Percentiles rank a stretch among this genome's conserved stretches.
Conservation (phyloP, 2,888 invertebrate genomes). For the Ennomos quercinarius region DNA sequence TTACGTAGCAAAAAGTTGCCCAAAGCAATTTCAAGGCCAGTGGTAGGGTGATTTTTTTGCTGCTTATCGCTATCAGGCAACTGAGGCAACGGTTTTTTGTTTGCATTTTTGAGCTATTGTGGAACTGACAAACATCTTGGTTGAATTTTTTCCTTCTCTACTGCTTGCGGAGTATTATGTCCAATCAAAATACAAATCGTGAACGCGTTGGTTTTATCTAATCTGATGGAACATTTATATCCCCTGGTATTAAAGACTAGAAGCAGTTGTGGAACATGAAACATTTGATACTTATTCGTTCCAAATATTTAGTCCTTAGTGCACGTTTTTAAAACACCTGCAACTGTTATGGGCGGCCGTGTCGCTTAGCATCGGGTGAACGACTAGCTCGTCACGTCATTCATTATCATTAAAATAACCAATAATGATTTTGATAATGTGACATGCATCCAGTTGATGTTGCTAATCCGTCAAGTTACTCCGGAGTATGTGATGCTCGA, state of each 20-base stretch:
- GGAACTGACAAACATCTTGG: slow-evolving; percentile 32
- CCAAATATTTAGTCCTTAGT: slow-evolving; percentile 12
- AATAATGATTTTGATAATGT: slow-evolving; percentile 18
- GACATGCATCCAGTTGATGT: not conserved
- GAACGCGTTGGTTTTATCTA: slow-evolving; percentile 39
- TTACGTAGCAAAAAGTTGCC: slow-evolving; percentile 48
- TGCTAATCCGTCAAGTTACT: no score
- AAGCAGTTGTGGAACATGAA: slow-evolving; percentile 30
- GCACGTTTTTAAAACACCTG: no score
- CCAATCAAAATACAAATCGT: slow-evolving; percentile 21
- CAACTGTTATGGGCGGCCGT: no score
- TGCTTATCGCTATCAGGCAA: slow-evolving; percentile 46
- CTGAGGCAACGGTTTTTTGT: slow-evolving; percentile 45
- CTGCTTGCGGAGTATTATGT: slow-evolving; percentile 18
- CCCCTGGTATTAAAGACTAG: slow-evolving; percentile 36
- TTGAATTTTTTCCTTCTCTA: slow-evolving; percentile 19
- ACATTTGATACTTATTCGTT: slow-evolving; percentile 16
- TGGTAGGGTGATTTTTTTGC: slow-evolving; percentile 47
- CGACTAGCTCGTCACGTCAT: no score
- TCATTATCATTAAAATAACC: no score
- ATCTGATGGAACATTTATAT: slow-evolving; percentile 40
- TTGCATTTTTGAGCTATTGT: slow-evolving; percentile 37
- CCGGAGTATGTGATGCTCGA: slow-evolving; percentile 14
- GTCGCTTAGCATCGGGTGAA: no score
- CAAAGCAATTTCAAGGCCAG: slow-evolving; percentile 55